Evolutionary conservation across 2,888 invertebrate species (phyloP), one percentile per base, ranked within the genome.

Genomic region (Dryocosmus kuriphilus): DNA sequence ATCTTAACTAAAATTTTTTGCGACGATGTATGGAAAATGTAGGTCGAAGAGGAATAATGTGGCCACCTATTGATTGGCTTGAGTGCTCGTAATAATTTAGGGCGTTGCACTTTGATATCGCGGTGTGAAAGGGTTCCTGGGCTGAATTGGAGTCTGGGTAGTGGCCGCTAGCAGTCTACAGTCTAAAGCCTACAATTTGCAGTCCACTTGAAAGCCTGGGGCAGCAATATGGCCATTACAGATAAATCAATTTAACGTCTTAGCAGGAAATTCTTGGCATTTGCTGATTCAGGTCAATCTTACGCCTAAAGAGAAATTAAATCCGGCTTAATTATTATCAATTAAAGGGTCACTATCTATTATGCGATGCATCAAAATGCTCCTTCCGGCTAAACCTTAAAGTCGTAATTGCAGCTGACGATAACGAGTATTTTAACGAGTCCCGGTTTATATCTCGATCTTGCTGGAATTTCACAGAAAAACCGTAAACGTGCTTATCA

Each of bases 31-130:
- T 73, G 71, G 82, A 80, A 80, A 82, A 80, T 82, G 80, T 79
- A 79, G 80, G 78, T 77, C 78, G 77, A 76, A 57, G 75, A 77
- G 74, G 78, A 79, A 80, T 76, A 79, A 82, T 77, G 80, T 77
- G 82, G 78, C 77, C 78, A 77, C 76, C 78, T 80, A 82, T 80
- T 80, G 82, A 82, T 82, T 82, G 77, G 74, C 71, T 76, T 74
- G 67, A 80, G 80, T 80, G 78, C 80, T 75, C 62, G 75, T 63
- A 80, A 79, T 80, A 82, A 82, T 82, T 80, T 80, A 60, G 63
- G 78, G 75, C 73, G 71, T 73, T 57, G 71, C 77, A 77, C 78
- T 82, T 80, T 79, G 74, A 67, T 19, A 62, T 41, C 41, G 30
- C 57, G 38, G 67, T 55, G 65, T 74, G 77, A 63, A 76, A 73